Evolutionary conservation across 2,113 vertebrate species (phyloP).

Genomic region (Ia io): DNA sequence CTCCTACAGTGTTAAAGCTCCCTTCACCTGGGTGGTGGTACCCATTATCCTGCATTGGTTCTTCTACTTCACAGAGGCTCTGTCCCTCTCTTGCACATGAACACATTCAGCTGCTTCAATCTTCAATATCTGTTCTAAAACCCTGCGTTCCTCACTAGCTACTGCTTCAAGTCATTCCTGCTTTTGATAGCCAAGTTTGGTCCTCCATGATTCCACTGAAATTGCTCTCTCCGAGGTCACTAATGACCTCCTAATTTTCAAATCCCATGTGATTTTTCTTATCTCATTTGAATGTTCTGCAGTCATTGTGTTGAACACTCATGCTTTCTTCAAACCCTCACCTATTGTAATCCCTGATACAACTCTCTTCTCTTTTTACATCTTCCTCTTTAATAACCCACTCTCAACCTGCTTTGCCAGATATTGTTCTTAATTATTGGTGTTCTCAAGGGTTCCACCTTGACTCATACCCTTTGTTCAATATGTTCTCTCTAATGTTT

Average conservation of each 20-base stretch:
- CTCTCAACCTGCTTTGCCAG: background rate
- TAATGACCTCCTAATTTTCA: background rate
- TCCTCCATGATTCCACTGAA: background rate
- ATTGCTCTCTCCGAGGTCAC: background rate
- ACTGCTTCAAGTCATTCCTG: background rate
- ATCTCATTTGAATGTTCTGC: background rate
- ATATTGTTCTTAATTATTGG: background rate
- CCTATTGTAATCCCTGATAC: background rate
- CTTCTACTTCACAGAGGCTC: background rate
- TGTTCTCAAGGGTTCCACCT: background rate
- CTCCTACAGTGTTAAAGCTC: background rate
- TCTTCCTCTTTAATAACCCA: background rate
- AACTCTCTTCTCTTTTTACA: background rate
- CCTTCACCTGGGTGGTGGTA: background rate
- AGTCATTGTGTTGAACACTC: background rate
- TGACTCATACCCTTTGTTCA: background rate
- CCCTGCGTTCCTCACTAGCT: too few species aligned
- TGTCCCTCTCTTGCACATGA: background rate
- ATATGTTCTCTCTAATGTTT: background rate
- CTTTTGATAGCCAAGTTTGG: background rate
- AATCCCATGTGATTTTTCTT: background rate
- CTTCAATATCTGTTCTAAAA: background rate
- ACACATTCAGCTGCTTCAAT: background rate
- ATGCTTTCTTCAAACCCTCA: background rate
- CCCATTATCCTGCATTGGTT: too few species aligned